A percentile compares a stretch with the other conserved stretches of the same genome.
Evolutionary conservation across 30 jellyfish, hydroid and myxozoan genomes (phyloP).

Genomic region (Nemopilema nomurai): DNA sequence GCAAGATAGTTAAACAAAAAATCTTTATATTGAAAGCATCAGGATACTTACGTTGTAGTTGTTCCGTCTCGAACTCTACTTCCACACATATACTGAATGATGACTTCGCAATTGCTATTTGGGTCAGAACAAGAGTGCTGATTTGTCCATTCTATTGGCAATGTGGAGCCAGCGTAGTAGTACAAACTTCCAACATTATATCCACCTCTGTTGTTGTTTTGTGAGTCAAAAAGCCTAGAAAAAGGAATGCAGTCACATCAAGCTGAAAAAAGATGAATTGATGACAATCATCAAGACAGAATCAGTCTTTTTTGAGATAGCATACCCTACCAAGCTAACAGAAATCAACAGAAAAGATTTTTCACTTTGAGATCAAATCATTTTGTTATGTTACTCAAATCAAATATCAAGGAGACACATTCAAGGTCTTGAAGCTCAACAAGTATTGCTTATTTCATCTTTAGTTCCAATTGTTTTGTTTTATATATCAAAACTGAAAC

Average conservation of each 20-base stretch:
- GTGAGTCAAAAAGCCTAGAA: slow-evolving; percentile 88
- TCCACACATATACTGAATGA: slow-evolving; percentile 91
- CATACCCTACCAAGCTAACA: too few species aligned
- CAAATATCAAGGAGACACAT: too few species aligned
- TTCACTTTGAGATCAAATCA: too few species aligned
- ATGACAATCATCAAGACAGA: too few species aligned
- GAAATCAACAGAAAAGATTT: too few species aligned
- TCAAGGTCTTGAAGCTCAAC: too few species aligned
- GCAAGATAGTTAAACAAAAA: neutral
- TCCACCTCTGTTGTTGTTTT: slow-evolving; percentile 96
- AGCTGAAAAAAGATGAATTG: neutral
- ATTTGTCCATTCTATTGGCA: slow-evolving; percentile 93
- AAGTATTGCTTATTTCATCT: too few species aligned
- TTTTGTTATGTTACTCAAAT: too few species aligned
- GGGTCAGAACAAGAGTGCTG: slow-evolving; percentile 94
- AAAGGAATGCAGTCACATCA: neutral
- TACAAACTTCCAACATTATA: slow-evolving; percentile 90
- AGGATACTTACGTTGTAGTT: slow-evolving; percentile 57
- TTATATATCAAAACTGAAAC: too few species aligned
- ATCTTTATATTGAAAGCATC: neutral
- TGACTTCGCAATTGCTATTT: slow-evolving; percentile 77
- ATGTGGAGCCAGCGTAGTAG: slow-evolving; percentile 78
- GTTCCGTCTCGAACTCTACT: slow-evolving; percentile 87
- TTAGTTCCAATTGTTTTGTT: too few species aligned
- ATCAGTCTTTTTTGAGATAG: too few species aligned